A percentile compares a stretch with the other conserved stretches of the same genome.
These are phyloP conservation scores for Myxocyprinus asiaticus DNA, from an alignment of 2,113 vertebrate species.

Conservation along the genomic window DNA sequence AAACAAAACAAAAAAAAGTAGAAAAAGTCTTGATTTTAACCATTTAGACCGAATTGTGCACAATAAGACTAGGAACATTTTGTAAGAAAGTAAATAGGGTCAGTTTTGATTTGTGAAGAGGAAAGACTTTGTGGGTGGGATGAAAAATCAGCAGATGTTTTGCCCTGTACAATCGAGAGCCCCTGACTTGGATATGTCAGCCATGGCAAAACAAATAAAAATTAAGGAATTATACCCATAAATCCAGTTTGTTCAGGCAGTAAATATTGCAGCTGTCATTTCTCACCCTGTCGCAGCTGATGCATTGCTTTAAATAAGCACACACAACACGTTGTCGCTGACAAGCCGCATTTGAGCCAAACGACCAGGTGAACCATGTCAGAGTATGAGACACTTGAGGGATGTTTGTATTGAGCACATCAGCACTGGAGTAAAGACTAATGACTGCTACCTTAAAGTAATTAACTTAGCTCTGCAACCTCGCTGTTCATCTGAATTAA, in stretches of 20 bases:
- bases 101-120: neutral
- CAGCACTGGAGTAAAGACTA: slow-evolving; percentile 71
- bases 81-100: neutral
- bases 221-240: slow-evolving; percentile 30
- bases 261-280: slow-evolving; percentile 32
- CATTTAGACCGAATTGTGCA: neutral
- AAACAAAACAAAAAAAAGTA: no score
- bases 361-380: slow-evolving; percentile 25
- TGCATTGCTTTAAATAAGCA: slow-evolving; percentile 37
- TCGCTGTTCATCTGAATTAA: slow-evolving; percentile 69
- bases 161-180: slow-evolving; percentile 68
- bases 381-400: slow-evolving; percentile 44
- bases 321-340: slow-evolving; percentile 21
- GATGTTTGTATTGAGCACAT: slow-evolving; percentile 75
- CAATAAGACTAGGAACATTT: neutral
- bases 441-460: slow-evolving; percentile 63
- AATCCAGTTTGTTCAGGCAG: slow-evolving; percentile 24
- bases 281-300: neutral
- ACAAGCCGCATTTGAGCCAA: slow-evolving; percentile 38
- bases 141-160: slow-evolving; percentile 23
- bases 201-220: slow-evolving; percentile 46
- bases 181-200: slow-evolving; percentile 8
- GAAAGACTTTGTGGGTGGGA: neutral
- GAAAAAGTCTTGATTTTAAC: no score
- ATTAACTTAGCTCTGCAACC: slow-evolving; percentile 62